Percentiles rank a stretch among this genome's conserved stretches.
These are phyloP conservation scores for Oreochromis mossambicus DNA, from an alignment of 2,797 vertebrate species.

Conservation along the genomic window DNA sequence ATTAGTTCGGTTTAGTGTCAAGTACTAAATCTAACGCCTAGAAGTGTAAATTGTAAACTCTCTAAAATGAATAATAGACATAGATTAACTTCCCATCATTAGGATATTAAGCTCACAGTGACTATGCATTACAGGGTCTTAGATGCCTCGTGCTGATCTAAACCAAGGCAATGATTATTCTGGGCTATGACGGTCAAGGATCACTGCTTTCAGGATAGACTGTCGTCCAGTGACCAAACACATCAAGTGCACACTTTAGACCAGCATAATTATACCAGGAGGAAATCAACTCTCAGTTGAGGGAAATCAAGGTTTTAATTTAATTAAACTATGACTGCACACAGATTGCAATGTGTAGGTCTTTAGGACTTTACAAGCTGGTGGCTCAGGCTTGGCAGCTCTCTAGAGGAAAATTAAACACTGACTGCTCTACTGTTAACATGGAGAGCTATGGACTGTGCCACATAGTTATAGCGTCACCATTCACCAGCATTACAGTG, in stretches of 20 bases:
- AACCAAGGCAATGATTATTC: conserved; percentile 30
- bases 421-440: conserved; percentile 51
- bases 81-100: not conserved
- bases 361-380: conserved; percentile 64
- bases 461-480: conserved; percentile 7
- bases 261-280: conserved; percentile 60
- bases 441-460: conserved; percentile 38
- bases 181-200: conserved; percentile 45
- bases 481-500: not conserved
- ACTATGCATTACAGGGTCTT: not conserved
- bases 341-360: conserved; percentile 40
- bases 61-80: not conserved
- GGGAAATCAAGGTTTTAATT: conserved; percentile 74
- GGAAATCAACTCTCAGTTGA: conserved; percentile 62
- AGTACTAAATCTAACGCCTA: not conserved
- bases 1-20: not conserved
- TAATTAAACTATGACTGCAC: conserved; percentile 66
- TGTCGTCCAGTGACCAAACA: conserved; percentile 58
- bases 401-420: conserved; percentile 62
- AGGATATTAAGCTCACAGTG: not conserved
- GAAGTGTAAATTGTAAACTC: not conserved
- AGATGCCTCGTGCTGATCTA: not conserved
- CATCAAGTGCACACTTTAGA: conserved; percentile 38
- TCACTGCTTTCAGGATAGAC: conserved; percentile 60
- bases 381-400: conserved; percentile 29